Conservation (phyloP, 92 coral and sea anemone species). For the Zoanthus sociatus region DNA sequence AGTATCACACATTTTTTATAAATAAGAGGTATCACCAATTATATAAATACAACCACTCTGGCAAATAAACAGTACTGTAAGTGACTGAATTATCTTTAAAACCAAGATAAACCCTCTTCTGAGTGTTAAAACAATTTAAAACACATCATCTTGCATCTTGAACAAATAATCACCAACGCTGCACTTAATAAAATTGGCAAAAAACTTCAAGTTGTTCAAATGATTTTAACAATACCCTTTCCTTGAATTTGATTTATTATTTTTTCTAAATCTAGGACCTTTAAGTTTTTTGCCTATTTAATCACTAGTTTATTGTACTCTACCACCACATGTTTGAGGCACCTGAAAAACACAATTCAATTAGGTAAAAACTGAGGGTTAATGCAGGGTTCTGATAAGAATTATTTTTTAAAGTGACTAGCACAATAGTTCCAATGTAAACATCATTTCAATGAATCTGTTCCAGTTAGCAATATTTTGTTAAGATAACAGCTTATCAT, state of each 20-base stretch:
- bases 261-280: constrained; percentile 25
- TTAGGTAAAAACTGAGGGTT: constrained; percentile 19
- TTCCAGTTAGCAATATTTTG: constrained; percentile 33
- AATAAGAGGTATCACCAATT: constrained; percentile 9
- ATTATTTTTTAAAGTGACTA: constrained; percentile 14
- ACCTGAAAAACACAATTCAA: constrained; percentile 4
- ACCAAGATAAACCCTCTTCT: constrained; percentile 25
- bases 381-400: constrained; percentile 27
- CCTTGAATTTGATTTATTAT: constrained; percentile 20
- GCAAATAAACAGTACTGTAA: constrained; percentile 29
- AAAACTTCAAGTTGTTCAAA: not conserved
- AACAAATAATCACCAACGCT: constrained; percentile 30
- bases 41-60: constrained; percentile 26
- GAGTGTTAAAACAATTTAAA: constrained; percentile 22
- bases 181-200: constrained; percentile 25
- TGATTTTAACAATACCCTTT: constrained; percentile 21
- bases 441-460: constrained; percentile 35
- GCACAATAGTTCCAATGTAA: constrained; percentile 38
- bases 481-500: constrained; percentile 29
- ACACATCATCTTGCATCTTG: constrained; percentile 28
- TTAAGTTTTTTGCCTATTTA: constrained; percentile 30
- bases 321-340: constrained; percentile 13
- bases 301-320: constrained; percentile 35
- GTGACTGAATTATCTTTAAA: constrained; percentile 26
- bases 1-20: constrained; percentile 13